Conservation (phyloP, 1,140 invertebrate genomes). For the Chrysomallon squamiferum region DNA sequence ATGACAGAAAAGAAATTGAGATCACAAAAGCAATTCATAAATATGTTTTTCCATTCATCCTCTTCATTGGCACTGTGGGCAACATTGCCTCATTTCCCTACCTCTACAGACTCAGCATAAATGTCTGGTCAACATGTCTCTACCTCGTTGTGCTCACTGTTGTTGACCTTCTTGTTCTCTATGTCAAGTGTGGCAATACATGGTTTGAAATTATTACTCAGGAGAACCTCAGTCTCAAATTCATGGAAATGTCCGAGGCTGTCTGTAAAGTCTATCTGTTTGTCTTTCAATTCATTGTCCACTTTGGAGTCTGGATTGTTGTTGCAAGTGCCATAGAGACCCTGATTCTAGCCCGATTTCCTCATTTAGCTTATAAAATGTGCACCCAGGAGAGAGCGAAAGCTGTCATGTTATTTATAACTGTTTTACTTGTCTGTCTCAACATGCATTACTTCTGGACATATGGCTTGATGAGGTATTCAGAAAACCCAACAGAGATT, state of each 20-base stretch:
- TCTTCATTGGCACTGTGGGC: conserved; percentile 54
- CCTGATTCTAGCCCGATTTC: conserved; percentile 46
- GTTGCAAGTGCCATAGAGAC: conserved; percentile 57
- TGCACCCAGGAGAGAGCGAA: conserved; percentile 54
- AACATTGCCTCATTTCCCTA: conserved; percentile 44
- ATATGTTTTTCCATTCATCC: conserved; percentile 45
- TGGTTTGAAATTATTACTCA: conserved; percentile 32
- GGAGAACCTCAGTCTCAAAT: conserved; percentile 33
- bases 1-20: not conserved
- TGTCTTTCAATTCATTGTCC: conserved; percentile 41
- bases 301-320: conserved; percentile 55
- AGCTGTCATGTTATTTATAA: conserved; percentile 51
- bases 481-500: conserved; percentile 16
- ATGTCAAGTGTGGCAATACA: conserved; percentile 53
- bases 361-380: conserved; percentile 46
- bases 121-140: conserved; percentile 58
- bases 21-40: conserved; percentile 18
- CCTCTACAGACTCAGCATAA: conserved; percentile 43
- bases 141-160: conserved; percentile 51
- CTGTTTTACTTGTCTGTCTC: conserved; percentile 52
- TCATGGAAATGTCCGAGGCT: conserved; percentile 48
- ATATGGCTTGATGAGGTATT: conserved; percentile 35
- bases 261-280: conserved; percentile 59
- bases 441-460: conserved; percentile 63
- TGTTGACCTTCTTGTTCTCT: conserved; percentile 50